Evolutionary conservation across 1,140 invertebrate genomes (phyloP).

Genomic region (Drosophila mauritiana): DNA sequence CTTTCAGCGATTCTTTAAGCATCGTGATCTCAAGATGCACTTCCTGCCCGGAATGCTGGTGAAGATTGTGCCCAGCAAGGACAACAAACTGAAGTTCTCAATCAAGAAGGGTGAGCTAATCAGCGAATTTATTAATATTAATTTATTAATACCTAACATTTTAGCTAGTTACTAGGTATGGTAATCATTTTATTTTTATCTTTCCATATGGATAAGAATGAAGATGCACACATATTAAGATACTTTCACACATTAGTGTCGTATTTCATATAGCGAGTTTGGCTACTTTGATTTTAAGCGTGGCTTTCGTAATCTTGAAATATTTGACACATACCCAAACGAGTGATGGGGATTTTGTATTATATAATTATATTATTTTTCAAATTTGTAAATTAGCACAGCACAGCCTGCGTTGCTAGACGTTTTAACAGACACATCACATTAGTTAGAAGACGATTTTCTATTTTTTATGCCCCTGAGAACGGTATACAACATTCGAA

Average conservation of each 20-base stretch:
- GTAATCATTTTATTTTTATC: not conserved
- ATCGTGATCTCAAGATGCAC: slow-evolving; percentile 81
- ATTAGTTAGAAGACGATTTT: no score
- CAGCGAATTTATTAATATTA: not conserved
- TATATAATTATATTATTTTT: no score
- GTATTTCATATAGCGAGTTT: slow-evolving; percentile 1
- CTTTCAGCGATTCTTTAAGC: slow-evolving; percentile 80
- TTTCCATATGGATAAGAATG: not conserved
- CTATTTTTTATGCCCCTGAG: not conserved
- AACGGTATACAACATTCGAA: not conserved
- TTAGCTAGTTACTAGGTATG: no score
- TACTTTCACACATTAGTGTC: slow-evolving; percentile 14
- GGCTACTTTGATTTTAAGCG: not conserved
- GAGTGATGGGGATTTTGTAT: not conserved
- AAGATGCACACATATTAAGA: slow-evolving; percentile 6
- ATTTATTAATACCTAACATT: not conserved
- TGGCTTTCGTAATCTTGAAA: slow-evolving; percentile 12
- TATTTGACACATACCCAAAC: slow-evolving; percentile 18
- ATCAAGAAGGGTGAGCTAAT: slow-evolving; percentile 70
- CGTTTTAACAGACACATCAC: no score
- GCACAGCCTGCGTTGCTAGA: no score
- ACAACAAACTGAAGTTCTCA: slow-evolving; percentile 78
- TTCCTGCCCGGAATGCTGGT: slow-evolving; percentile 78
- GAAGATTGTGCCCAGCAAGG: slow-evolving; percentile 80
- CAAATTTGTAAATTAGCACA: no score